Percentiles rank a stretch among this genome's conserved stretches.
Conservation (phyloP, 2,113 vertebrate species). For the Larimichthys polyactis region DNA sequence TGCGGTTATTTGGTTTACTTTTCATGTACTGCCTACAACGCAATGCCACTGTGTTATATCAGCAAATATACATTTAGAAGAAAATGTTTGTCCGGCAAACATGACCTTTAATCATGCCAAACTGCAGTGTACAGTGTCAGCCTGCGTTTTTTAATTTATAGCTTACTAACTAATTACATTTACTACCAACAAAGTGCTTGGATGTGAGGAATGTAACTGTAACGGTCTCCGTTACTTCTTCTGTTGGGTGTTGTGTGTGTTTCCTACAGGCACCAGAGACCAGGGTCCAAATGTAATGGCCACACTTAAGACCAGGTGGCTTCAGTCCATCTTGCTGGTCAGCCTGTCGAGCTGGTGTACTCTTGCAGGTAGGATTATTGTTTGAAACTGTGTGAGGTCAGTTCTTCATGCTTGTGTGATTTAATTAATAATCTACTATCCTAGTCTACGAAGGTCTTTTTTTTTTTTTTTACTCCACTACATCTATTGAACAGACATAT, state of each 20-base stretch:
- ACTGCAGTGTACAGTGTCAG: background rate
- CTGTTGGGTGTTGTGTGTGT: slow-evolving; percentile 12
- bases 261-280: slow-evolving; percentile 39
- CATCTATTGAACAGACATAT: background rate
- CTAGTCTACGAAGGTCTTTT: background rate
- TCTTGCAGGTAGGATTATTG: slow-evolving; percentile 50
- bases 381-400: too few species aligned
- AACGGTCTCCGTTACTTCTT: background rate
- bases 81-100: background rate
- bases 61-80: too few species aligned
- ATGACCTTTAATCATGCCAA: background rate
- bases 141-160: background rate
- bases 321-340: slow-evolving; percentile 59
- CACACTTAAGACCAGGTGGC: slow-evolving; percentile 32
- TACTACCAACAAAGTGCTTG: background rate
- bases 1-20: background rate
- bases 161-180: background rate
- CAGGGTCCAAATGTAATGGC: slow-evolving; percentile 68
- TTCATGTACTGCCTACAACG: background rate
- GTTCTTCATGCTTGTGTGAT: background rate
- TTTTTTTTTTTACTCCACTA: background rate
- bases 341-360: background rate
- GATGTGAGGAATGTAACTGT: background rate
- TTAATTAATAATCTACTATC: too few species aligned
- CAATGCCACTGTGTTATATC: background rate